Evolutionary conservation across 2,888 invertebrate species (phyloP).

Genomic region (Iselma pallidipennis): DNA sequence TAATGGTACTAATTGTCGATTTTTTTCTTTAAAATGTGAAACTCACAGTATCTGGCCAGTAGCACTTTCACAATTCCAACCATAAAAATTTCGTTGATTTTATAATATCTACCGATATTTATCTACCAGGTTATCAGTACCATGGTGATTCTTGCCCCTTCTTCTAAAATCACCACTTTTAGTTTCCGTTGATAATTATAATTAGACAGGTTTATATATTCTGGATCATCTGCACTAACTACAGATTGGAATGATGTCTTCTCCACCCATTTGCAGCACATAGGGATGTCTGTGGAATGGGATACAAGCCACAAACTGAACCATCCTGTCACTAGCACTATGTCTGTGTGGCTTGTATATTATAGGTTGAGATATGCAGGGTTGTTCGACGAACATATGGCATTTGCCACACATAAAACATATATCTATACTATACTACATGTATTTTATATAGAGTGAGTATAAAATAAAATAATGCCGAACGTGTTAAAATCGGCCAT

Average conservation of each 20-base stretch:
- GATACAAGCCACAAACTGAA: constrained; percentile 44
- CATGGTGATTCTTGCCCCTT: too few relatives aligned
- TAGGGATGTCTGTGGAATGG: constrained; percentile 37
- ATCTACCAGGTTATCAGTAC: too few relatives aligned
- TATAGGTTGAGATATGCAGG: constrained; percentile 44
- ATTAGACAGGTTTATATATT: constrained; percentile 1
- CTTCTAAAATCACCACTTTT: too few relatives aligned
- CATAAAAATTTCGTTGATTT: too few relatives aligned
- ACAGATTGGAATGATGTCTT: constrained; percentile 43
- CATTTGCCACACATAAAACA: constrained; percentile 30
- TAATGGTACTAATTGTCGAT: too few relatives aligned
- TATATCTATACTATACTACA: neutral
- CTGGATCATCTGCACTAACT: constrained; percentile 39
- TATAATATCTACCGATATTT: too few relatives aligned
- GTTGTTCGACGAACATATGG: neutral
- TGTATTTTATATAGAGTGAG: too few relatives aligned
- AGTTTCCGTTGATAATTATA: neutral
- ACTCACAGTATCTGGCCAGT: too few relatives aligned
- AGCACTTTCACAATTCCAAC: too few relatives aligned
- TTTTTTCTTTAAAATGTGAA: too few relatives aligned
- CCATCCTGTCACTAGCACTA: constrained; percentile 45
- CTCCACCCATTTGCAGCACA: constrained; percentile 36
- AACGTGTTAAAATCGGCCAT: too few relatives aligned
- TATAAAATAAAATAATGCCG: too few relatives aligned
- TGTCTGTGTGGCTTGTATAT: constrained; percentile 39